phyloP scores from a whole-genome alignment of 1,140 invertebrate species.

The Lamellibrachia luymesi region DNA sequence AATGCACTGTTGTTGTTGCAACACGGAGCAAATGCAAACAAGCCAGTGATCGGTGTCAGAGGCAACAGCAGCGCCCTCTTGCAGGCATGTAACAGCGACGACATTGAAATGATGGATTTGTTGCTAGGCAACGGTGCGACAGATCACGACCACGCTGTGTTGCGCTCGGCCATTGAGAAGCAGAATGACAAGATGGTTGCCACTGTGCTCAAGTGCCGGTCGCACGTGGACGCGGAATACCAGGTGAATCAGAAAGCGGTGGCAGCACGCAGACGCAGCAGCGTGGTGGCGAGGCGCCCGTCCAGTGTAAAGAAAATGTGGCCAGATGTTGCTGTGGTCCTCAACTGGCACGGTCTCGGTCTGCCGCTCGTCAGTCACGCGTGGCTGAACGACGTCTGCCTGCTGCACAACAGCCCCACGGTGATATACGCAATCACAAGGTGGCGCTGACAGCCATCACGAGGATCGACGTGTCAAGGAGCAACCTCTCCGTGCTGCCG shows the following conservation, averaged over 20 bases:
- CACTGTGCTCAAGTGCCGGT: constrained; percentile 58
- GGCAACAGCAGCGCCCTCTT: constrained; percentile 66
- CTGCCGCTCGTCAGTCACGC: constrained; percentile 66
- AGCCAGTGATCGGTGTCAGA: constrained; percentile 40
- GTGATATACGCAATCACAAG: constrained; percentile 70
- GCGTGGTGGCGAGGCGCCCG: constrained; percentile 8
- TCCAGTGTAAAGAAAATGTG: constrained; percentile 18
- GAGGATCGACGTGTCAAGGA: constrained; percentile 88
- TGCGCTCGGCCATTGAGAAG: constrained; percentile 70
- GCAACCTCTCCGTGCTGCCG: constrained; percentile 79
- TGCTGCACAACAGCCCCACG: not conserved
- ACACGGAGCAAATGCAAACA: constrained; percentile 64
- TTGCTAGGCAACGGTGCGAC: constrained; percentile 80
- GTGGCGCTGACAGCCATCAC: constrained; percentile 86
- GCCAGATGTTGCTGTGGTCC: constrained; percentile 83
- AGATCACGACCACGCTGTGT: constrained; percentile 81
- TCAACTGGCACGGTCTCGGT: constrained; percentile 83
- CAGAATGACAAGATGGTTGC: constrained; percentile 73
- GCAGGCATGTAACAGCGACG: constrained; percentile 71
- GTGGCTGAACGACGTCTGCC: constrained; percentile 82
- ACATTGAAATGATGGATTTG: constrained; percentile 66
- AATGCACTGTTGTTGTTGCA: constrained; percentile 75
- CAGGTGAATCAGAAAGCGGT: constrained; percentile 34
- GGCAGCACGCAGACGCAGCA: not conserved
- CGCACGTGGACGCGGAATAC: constrained; percentile 46